Evolutionary conservation across 2,888 invertebrate genomes (phyloP), one percentile per base, ranked within the genome.

Genomic region (Hesperia comma): DNA sequence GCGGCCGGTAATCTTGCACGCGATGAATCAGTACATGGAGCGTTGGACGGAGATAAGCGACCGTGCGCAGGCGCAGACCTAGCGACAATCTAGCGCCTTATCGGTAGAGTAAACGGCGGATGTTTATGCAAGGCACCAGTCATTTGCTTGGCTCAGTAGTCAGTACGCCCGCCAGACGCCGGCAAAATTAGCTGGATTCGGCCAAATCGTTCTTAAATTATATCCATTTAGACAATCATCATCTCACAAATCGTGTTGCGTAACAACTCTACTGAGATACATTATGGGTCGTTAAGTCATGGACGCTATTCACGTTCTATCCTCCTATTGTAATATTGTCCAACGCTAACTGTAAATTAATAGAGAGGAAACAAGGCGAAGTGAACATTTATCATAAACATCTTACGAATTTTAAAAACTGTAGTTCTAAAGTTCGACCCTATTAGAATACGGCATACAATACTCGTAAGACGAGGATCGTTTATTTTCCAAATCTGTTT

Each of bases 51-150:
- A 80, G 85, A 85, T 86, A 84, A 84, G 79, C 73, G 58, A 54
- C 53, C 66, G 60, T 4, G 66, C 43, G 46, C 40, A 26, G 56
- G 66, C 43, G 46, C 40, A 26, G 56, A 61, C 68, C 63, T 71
- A 71, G 76, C 76, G 77, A 77, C 80, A 78, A 76, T 73, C 68
- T 70, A 67, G 51, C 63, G 70, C 72, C 82, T 84, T 88, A 89
- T 87, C 88, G 83, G 74, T 68, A 73, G 79, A 73, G 81, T 77
- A 83, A 84, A 79, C 85, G 78, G 73, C 85, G 87, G 87, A 86
- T 88, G 88, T 87, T 88, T 88, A 84, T 80, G 78, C 78, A 81
- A 80, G 72, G 76, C 74, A 74, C 72, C 72, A 77, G 72, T 76
- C 76, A 75, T 80, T 78, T 79, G 75, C 75, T 75, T 67, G 72